Conservation (phyloP, 2,797 vertebrate genomes). For the Danio kyathit region DNA sequence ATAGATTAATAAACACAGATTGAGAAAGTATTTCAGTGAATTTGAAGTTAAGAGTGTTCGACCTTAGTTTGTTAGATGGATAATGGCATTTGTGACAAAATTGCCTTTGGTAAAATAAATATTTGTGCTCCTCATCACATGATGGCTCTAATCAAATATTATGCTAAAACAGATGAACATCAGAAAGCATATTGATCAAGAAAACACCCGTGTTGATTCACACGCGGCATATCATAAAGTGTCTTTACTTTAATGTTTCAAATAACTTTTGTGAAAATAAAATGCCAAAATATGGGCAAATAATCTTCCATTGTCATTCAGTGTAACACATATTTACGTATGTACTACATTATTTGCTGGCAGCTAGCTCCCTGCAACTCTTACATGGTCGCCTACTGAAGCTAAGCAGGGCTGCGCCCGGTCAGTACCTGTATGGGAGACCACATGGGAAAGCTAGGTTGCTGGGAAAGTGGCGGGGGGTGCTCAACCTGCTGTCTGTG, state of each 20-base stretch:
- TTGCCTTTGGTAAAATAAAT: constrained; percentile 15
- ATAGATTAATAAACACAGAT: neutral
- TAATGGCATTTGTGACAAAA: constrained; percentile 9
- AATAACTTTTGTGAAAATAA: neutral
- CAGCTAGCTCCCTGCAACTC: too few species aligned
- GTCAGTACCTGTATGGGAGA: too few species aligned
- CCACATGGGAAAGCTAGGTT: too few species aligned
- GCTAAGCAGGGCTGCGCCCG: too few species aligned
- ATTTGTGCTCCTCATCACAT: constrained; percentile 29
- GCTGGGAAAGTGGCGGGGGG: too few species aligned
- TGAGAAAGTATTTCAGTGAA: neutral
- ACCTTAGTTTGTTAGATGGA: neutral
- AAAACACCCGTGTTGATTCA: constrained; percentile 9
- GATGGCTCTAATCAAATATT: constrained; percentile 31
- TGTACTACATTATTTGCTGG: too few species aligned
- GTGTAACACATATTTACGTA: too few species aligned
- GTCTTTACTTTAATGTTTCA: too few species aligned
- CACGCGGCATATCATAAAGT: neutral
- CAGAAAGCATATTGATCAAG: neutral
- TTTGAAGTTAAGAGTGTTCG: too few species aligned
- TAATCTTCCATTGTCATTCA: too few species aligned
- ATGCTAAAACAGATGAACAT: constrained; percentile 27
- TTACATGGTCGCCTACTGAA: too few species aligned
- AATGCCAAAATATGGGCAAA: neutral
- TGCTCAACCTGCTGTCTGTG: too few species aligned